phyloP scores from a whole-genome alignment of 2,113 vertebrate genomes.

The Oreocharis arfaki region DNA sequence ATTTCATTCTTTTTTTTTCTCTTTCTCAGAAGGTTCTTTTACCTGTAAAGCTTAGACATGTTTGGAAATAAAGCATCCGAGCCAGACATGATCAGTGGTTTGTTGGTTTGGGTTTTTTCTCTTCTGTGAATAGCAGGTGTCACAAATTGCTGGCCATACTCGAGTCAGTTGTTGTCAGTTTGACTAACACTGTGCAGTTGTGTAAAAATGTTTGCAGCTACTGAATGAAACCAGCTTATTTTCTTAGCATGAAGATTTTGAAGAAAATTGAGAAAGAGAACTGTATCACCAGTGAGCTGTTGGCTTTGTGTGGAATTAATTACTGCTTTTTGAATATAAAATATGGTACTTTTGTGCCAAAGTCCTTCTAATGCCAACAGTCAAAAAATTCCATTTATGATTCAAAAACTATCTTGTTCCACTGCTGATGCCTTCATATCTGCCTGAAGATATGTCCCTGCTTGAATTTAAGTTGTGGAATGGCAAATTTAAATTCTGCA shows the following conservation, averaged over 20 bases:
- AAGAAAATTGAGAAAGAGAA: not conserved
- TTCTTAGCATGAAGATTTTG: not conserved
- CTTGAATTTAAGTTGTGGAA: not conserved
- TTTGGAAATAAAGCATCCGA: not conserved
- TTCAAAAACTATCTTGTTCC: not conserved
- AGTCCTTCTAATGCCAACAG: not conserved
- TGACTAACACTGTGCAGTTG: not conserved
- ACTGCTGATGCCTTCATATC: not conserved
- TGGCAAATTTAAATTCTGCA: not conserved
- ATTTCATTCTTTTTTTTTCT: fast-evolving
- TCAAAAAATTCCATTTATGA: not conserved
- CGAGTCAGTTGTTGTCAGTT: not conserved
- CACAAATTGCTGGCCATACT: not conserved
- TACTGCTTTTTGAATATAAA: not conserved
- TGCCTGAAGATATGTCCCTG: not conserved
- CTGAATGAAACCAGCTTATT: not conserved
- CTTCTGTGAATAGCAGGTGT: not conserved
- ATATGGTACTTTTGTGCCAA: not conserved
- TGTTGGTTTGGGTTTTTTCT: not conserved
- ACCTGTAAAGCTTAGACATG: not conserved
- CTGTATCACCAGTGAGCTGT: not conserved
- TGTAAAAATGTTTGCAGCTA: conserved; percentile 3
- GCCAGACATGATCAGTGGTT: not conserved
- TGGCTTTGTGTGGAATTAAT: conserved; percentile 24
- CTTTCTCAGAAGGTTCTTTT: not conserved